These are phyloP conservation scores for Pelecanus crispus DNA, from an alignment of 2,113 vertebrate genomes.

Conservation along the genomic window DNA sequence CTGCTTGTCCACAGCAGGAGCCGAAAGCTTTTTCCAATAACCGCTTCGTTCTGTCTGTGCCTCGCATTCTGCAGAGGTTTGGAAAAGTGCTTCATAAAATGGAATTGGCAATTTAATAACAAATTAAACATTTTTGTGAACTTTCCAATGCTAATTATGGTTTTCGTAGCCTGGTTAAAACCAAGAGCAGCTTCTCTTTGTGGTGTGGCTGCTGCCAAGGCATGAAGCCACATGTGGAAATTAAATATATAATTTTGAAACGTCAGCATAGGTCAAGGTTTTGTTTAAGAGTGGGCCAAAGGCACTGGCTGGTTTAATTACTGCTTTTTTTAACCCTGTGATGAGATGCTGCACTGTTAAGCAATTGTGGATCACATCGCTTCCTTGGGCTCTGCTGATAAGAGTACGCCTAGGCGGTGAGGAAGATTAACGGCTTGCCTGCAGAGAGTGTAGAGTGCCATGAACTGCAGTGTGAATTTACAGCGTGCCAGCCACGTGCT, in stretches of 20 bases:
- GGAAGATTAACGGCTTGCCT: background rate
- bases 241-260: constrained; percentile 21
- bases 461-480: background rate
- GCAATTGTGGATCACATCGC: background rate
- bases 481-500: fast-evolving
- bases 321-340: background rate
- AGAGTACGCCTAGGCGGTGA: background rate
- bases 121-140: constrained; percentile 54
- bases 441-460: background rate
- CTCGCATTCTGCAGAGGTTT: background rate
- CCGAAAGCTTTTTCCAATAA: background rate
- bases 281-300: background rate
- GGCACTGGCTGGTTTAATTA: background rate
- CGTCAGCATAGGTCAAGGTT: background rate
- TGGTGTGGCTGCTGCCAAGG: constrained; percentile 11
- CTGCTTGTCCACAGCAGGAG: background rate
- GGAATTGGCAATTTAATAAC: constrained; percentile 10
- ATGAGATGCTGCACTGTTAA: background rate
- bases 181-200: background rate
- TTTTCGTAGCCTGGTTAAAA: constrained; percentile 8
- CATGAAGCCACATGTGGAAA: constrained; percentile 21
- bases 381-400: background rate
- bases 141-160: constrained; percentile 30
- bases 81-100: constrained; percentile 15
- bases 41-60: background rate